A percentile compares a stretch with the other conserved stretches of the same genome.
These are phyloP conservation scores for Lepidocyrtoides sp. DNA, from an alignment of 2,888 invertebrate genomes.

Conservation along the genomic window DNA sequence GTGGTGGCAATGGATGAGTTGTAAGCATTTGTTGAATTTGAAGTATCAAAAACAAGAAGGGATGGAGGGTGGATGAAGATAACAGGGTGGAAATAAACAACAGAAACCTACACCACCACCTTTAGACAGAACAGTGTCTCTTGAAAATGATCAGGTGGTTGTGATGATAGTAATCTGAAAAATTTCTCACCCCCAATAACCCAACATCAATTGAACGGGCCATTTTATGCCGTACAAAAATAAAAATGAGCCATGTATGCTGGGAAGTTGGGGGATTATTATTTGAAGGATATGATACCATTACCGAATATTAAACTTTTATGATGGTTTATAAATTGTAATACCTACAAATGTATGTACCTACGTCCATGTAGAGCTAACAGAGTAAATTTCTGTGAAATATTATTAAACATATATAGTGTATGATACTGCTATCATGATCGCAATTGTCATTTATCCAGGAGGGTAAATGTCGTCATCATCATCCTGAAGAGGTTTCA, in stretches of 20 bases:
- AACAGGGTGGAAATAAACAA: background rate
- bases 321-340: too few relatives aligned
- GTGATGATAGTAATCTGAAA: background rate
- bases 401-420: background rate
- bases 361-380: too few relatives aligned
- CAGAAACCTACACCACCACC: background rate
- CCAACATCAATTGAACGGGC: background rate
- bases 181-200: background rate
- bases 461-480: constrained; percentile 41
- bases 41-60: constrained; percentile 18
- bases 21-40: constrained; percentile 29
- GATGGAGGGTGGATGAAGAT: background rate
- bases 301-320: constrained; percentile 2
- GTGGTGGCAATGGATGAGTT: background rate
- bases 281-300: constrained; percentile 12
- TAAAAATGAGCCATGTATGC: constrained; percentile 6
- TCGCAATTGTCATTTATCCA: constrained; percentile 22
- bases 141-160: constrained; percentile 22
- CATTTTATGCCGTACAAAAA: constrained; percentile 42
- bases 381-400: too few relatives aligned
- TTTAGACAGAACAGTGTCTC: background rate
- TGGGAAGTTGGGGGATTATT: constrained; percentile 2
- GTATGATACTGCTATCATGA: constrained; percentile 6
- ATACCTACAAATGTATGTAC: too few relatives aligned
- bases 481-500: constrained; percentile 54